These are phyloP conservation scores for Papilio protenor DNA, from an alignment of 2,888 invertebrate species.

Conservation along the genomic window DNA sequence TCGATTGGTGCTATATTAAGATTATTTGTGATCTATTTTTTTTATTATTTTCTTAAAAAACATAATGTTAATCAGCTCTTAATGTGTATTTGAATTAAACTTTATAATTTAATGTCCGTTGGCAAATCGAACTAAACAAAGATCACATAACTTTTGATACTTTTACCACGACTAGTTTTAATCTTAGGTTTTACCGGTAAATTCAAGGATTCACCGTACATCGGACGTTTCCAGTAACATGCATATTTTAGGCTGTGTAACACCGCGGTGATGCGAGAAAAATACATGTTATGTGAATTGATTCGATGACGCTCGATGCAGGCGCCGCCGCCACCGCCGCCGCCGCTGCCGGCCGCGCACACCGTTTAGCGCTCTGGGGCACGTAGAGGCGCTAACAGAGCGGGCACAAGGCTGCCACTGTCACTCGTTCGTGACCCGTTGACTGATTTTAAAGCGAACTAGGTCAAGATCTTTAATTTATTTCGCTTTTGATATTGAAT, in stretches of 20 bases:
- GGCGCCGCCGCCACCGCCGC: neutral
- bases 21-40: no score
- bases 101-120: no score
- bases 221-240: no score
- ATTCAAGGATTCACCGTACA: no score
- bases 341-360: neutral
- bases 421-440: slow-evolving; percentile 82
- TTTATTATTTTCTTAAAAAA: no score
- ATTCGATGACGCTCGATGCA: neutral
- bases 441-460: slow-evolving; percentile 77
- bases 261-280: neutral
- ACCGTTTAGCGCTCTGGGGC: slow-evolving; percentile 62
- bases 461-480: slow-evolving; percentile 81
- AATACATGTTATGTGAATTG: neutral
- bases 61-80: no score
- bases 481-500: slow-evolving; percentile 72
- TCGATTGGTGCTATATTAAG: no score
- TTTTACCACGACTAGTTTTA: no score
- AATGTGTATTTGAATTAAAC: no score
- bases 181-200: no score
- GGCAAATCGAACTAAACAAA: no score
- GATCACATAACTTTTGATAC: no score
- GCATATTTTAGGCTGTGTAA: neutral
- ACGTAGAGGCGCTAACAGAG: slow-evolving; percentile 67
- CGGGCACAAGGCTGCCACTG: slow-evolving; percentile 76